A percentile compares a stretch with the other conserved stretches of the same genome.
Conservation (phyloP, 2,113 vertebrate genomes). For the Calyptomena viridis region DNA sequence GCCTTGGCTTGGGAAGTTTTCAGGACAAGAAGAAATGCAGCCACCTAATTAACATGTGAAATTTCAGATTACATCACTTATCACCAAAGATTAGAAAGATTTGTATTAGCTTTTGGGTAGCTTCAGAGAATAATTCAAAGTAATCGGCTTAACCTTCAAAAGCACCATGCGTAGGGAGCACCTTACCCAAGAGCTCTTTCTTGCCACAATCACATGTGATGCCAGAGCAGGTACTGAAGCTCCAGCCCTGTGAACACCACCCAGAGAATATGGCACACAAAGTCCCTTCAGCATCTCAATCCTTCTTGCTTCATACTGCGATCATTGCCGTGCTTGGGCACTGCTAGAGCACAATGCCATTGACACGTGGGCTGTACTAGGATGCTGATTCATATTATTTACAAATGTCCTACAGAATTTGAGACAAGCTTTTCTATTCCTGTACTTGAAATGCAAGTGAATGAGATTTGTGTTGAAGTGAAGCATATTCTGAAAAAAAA, state of each 20-base stretch:
- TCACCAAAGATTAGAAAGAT: background rate
- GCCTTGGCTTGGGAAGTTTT: background rate
- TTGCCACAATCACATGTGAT: rapidly evolving
- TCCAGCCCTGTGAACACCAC: background rate
- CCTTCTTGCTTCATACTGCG: background rate
- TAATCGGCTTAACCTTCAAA: background rate
- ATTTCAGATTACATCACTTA: background rate
- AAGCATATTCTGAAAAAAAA: background rate
- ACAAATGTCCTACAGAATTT: background rate
- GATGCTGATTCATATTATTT: background rate
- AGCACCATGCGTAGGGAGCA: rapidly evolving
- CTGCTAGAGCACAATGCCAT: rapidly evolving
- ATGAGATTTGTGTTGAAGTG: background rate
- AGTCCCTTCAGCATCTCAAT: background rate
- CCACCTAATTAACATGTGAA: rapidly evolving
- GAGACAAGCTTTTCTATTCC: background rate
- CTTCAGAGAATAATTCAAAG: background rate
- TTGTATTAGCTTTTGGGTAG: background rate
- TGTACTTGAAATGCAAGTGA: background rate
- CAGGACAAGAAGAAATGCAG: background rate
- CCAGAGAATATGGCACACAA: background rate
- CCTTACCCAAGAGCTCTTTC: background rate
- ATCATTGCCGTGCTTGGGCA: rapidly evolving
- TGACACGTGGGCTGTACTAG: rapidly evolving
- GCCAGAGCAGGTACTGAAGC: background rate